Percentiles rank a stretch among this genome's conserved stretches.
phyloP scores from a whole-genome alignment of 2,797 vertebrate genomes.

The Phataginus tricuspis region DNA sequence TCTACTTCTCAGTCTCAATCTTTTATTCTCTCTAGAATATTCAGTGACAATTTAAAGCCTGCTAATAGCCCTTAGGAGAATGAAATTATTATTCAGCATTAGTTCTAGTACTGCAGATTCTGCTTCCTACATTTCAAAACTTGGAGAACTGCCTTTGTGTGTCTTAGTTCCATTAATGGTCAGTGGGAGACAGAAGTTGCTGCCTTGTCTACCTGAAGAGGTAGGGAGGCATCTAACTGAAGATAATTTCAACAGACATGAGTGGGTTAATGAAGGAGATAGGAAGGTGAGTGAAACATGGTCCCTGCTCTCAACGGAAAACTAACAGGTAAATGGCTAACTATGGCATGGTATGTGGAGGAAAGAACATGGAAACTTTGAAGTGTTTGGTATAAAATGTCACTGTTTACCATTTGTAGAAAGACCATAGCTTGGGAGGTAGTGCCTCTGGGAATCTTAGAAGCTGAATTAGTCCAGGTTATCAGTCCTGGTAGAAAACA shows the following conservation, averaged over 20 bases:
- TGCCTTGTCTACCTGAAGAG: background rate
- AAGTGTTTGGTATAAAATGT: background rate
- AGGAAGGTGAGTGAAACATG: background rate
- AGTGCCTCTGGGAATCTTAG: background rate
- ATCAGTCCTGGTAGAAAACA: background rate
- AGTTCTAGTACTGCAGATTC: background rate
- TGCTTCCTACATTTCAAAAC: background rate
- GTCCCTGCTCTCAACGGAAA: background rate
- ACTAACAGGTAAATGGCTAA: background rate
- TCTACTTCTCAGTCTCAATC: background rate
- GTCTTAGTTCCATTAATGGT: background rate
- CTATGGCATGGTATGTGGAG: background rate
- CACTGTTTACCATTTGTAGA: background rate
- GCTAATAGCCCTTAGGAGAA: background rate
- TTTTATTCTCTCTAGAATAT: background rate
- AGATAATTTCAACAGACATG: background rate
- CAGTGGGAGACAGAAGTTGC: background rate
- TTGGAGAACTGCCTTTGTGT: too few species aligned
- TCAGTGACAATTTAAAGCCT: background rate
- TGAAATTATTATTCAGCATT: background rate
- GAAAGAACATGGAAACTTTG: background rate
- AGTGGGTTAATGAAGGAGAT: background rate
- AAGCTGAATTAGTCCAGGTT: background rate
- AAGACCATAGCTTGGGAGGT: background rate
- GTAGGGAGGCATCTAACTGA: background rate